Evolutionary conservation across 2,888 invertebrate genomes (phyloP).

Genomic region (Caenorhabditis panamensis): DNA sequence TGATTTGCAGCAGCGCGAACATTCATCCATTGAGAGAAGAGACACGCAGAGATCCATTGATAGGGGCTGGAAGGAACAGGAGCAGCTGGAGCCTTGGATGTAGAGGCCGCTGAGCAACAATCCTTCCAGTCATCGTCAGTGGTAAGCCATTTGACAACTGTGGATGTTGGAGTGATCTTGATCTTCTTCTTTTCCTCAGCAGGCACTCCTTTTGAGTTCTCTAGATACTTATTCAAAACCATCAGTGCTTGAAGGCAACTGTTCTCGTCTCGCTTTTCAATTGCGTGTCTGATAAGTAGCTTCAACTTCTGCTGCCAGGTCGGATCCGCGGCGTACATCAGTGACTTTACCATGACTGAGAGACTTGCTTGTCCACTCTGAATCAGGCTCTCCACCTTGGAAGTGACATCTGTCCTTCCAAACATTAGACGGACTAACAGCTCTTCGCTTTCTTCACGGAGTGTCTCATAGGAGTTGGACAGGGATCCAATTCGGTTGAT

Average conservation of each 20-base stretch:
- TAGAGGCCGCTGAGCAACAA: slow-evolving; percentile 33
- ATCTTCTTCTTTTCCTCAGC: slow-evolving; percentile 22
- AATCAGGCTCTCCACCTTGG: slow-evolving; percentile 45
- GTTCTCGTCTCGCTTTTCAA: slow-evolving; percentile 51
- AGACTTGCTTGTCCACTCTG: slow-evolving; percentile 35
- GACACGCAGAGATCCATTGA: slow-evolving; percentile 64
- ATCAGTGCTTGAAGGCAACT: slow-evolving; percentile 47
- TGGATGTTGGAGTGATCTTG: slow-evolving; percentile 1
- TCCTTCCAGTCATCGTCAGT: slow-evolving; percentile 49
- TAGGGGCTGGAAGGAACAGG: slow-evolving; percentile 13
- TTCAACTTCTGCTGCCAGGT: slow-evolving; percentile 68
- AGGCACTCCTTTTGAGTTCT: slow-evolving; percentile 28
- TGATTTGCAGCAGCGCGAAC: slow-evolving; percentile 60
- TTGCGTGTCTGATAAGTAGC: slow-evolving; percentile 45
- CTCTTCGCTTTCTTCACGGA: slow-evolving; percentile 58
- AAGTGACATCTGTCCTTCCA: slow-evolving; percentile 47
- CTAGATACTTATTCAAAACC: slow-evolving; percentile 57
- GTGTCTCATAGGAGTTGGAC: slow-evolving; percentile 38
- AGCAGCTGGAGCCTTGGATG: slow-evolving; percentile 9
- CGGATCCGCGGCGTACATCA: slow-evolving; percentile 55
- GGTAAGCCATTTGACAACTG: slow-evolving; percentile 41
- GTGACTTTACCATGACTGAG: slow-evolving; percentile 55
- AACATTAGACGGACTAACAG: slow-evolving; percentile 61
- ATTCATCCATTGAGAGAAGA: slow-evolving; percentile 65
- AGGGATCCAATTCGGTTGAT: slow-evolving; percentile 27